These are phyloP conservation scores for Halyomorpha halys DNA, from an alignment of 1,140 invertebrate species.

Conservation along the genomic window DNA sequence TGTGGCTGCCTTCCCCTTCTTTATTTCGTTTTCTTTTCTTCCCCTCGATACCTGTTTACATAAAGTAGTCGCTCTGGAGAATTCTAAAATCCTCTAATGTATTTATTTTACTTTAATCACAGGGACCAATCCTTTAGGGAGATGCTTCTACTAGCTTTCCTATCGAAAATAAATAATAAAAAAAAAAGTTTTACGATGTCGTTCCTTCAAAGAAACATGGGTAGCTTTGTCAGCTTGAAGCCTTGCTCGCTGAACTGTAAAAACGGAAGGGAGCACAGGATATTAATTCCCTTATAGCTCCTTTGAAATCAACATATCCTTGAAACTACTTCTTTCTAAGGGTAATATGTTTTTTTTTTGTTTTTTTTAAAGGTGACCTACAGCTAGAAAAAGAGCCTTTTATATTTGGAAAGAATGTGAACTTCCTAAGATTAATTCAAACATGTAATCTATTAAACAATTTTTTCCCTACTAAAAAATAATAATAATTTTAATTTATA, in stretches of 20 bases:
- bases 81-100: neutral
- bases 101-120: neutral
- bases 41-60: neutral
- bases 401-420: too few species aligned
- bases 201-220: neutral
- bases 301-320: too few species aligned
- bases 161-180: too few species aligned
- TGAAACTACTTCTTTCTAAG: too few species aligned
- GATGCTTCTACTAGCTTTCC: neutral
- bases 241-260: constrained; percentile 4
- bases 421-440: too few species aligned
- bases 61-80: neutral
- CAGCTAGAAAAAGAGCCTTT: too few species aligned
- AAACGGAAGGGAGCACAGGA: constrained; percentile 1
- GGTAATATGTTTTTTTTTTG: too few species aligned
- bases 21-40: neutral
- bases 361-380: too few species aligned
- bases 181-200: neutral
- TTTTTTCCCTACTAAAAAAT: too few species aligned
- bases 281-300: constrained; percentile 5
- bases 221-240: constrained; percentile 4
- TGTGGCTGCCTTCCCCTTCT: neutral
- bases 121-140: neutral
- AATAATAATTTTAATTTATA: too few species aligned
- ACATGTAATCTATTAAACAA: too few species aligned